Conservation (phyloP, 2,888 invertebrate genomes). For the Mesorhabditis belari region DNA sequence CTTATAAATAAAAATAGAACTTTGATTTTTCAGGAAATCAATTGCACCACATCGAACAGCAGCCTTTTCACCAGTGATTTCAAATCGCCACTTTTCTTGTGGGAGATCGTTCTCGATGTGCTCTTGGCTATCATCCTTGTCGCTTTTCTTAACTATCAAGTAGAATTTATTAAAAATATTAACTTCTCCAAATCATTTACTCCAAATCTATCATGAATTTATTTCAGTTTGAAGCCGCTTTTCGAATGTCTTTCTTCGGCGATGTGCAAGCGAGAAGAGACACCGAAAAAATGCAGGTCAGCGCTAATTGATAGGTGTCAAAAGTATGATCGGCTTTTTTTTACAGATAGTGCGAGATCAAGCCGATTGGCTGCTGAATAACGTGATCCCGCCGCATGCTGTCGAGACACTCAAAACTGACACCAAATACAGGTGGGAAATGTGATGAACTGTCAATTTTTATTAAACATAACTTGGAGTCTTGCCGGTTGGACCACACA, state of each 20-base stretch:
- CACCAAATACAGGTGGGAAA: slow-evolving; percentile 76
- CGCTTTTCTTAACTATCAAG: slow-evolving; percentile 82
- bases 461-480: no score
- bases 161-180: background rate
- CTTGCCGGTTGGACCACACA: no score
- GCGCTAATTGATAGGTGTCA: background rate
- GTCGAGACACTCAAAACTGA: slow-evolving; percentile 85
- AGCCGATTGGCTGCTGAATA: slow-evolving; percentile 89
- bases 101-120: slow-evolving; percentile 76
- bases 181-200: background rate
- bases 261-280: slow-evolving; percentile 82
- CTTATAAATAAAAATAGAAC: background rate
- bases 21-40: slow-evolving; percentile 7
- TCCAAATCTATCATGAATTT: background rate
- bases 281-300: slow-evolving; percentile 75
- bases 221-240: slow-evolving; percentile 76
- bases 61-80: slow-evolving; percentile 11
- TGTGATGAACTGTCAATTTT: slow-evolving; percentile 72
- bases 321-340: background rate
- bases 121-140: slow-evolving; percentile 76
- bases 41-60: slow-evolving; percentile 17
- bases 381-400: slow-evolving; percentile 91
- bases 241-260: slow-evolving; percentile 83
- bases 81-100: slow-evolving; percentile 43
- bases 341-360: slow-evolving; percentile 70